These are phyloP conservation scores for Burhinus oedicnemus DNA, from an alignment of 2,113 vertebrate genomes.

Conservation along the genomic window DNA sequence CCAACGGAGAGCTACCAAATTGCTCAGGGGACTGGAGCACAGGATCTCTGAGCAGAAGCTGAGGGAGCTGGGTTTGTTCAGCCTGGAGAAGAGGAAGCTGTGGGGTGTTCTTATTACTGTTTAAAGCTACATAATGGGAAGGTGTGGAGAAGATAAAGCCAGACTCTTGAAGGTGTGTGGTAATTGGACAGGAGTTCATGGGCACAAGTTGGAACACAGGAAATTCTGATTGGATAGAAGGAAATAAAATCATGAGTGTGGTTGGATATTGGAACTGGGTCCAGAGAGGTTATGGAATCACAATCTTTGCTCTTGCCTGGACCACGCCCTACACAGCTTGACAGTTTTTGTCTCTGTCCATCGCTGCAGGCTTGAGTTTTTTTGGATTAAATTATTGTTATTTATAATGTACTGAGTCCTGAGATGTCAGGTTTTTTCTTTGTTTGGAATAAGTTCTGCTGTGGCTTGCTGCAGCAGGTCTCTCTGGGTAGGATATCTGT, in stretches of 20 bases:
- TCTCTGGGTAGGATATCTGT: neutral
- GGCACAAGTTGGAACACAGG: accelerated
- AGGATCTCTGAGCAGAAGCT: neutral
- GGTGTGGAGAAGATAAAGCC: neutral
- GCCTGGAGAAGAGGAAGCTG: neutral
- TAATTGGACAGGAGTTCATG: neutral
- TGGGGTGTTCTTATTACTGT: neutral
- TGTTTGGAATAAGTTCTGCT: neutral
- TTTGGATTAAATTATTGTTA: neutral
- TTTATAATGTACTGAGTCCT: neutral
- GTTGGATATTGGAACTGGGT: neutral
- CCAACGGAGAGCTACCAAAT: accelerated
- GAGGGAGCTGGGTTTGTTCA: neutral
- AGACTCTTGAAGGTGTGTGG: neutral
- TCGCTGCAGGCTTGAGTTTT: neutral
- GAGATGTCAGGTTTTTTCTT: neutral
- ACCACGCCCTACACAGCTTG: neutral
- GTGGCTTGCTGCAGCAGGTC: neutral
- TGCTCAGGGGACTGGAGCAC: neutral
- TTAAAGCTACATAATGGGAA: neutral
- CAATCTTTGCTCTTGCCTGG: neutral
- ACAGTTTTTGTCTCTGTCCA: neutral
- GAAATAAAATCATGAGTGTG: neutral
- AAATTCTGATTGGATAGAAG: neutral
- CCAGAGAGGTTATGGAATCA: neutral